Evolutionary conservation across 2,888 invertebrate genomes (phyloP), one percentile per base, ranked within the genome.

Genomic region (Cephus rjabovi): DNA sequence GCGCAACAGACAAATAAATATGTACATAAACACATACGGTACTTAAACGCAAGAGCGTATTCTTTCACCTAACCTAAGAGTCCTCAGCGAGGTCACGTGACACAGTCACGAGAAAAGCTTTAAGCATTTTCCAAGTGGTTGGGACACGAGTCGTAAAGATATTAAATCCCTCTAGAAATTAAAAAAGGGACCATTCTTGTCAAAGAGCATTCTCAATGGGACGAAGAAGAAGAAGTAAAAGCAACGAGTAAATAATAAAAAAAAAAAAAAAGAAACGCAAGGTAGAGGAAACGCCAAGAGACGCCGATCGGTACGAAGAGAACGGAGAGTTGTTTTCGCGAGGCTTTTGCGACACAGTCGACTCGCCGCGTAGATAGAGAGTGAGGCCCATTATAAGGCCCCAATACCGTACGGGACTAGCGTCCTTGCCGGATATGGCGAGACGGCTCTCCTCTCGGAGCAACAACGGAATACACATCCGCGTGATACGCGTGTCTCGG

Each of bases 381-480:
- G 75, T 80, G 82, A 82, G 83, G 84, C 83, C 86, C 86, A 85
- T 88, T 86, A 86, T 82, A 81, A 84, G 85, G 79, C 79, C 56
- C 82, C 85, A 81, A 84, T 84, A 80, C 83, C 83, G 83, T 83
- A 85, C 81, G 81, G 23, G 80, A 85, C 80, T 81, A 79, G 80
- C 87, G 89, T 85, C 89, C 89, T 89, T 89, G 89, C 88, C 88
- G 82, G 82, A 88, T 88, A 88, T 87, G 88, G 89, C 81, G 82
- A 88, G 88, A 88, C 88, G 80, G 83, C 84, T 86, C 84, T 83
- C 81, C 83, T 80, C 83, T 56, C 56, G 56, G 82, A 77, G 75
- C 75, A 69, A 31, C 40, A 35, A 70, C 33, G 71, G 77, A 77
- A 37, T 33, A 71, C 71, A 71, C 71, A 71, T 71, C 71, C 71